A percentile compares a stretch with the other conserved stretches of the same genome.
phyloP scores from a whole-genome alignment of 2,113 vertebrate genomes.

The Brachypteracias leptosomus region DNA sequence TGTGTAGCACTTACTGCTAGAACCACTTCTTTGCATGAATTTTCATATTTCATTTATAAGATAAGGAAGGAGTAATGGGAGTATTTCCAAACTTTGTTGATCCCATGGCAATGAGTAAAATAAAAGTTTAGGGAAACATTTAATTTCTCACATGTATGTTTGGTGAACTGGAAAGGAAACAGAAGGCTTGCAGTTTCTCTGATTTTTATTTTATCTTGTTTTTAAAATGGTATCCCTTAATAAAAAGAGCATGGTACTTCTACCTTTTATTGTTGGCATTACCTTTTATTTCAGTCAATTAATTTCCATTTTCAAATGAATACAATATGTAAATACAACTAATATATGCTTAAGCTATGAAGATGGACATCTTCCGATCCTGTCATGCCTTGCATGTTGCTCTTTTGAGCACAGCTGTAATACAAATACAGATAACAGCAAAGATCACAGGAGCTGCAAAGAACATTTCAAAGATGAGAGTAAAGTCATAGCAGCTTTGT shows the following conservation, averaged over 20 bases:
- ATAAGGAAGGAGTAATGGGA: neutral
- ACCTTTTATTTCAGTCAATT: neutral
- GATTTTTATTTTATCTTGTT: neutral
- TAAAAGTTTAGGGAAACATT: neutral
- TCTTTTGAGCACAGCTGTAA: neutral
- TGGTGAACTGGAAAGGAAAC: neutral
- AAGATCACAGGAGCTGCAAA: neutral
- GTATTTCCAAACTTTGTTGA: neutral
- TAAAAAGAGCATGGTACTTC: neutral
- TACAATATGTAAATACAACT: neutral
- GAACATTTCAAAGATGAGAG: neutral
- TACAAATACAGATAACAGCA: neutral
- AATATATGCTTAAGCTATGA: neutral
- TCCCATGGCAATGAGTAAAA: neutral
- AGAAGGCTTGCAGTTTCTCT: neutral
- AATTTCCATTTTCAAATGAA: neutral
- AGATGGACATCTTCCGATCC: neutral
- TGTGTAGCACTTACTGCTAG: neutral
- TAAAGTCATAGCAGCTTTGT: neutral
- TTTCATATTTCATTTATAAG: conserved; percentile 2
- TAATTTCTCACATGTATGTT: neutral
- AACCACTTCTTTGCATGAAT: neutral
- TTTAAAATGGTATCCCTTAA: neutral
- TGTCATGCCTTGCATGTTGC: neutral
- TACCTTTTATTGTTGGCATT: neutral